Percentiles rank a stretch among this genome's conserved stretches.
phyloP scores from a whole-genome alignment of 2,113 vertebrate species.

The Rana temporaria region DNA sequence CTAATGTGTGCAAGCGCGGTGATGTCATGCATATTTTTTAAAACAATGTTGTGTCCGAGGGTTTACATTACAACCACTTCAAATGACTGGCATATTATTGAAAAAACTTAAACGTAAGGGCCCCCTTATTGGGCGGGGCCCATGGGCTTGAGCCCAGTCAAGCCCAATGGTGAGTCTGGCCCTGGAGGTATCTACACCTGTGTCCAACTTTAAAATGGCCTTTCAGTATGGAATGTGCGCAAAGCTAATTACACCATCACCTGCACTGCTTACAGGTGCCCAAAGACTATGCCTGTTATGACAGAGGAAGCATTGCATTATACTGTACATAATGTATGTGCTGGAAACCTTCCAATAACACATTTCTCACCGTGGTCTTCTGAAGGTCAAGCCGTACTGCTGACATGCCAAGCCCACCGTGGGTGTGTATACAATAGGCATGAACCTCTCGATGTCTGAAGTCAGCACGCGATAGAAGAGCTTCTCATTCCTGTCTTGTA shows the following conservation, averaged over 20 bases:
- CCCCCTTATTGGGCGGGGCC: too few relatives aligned
- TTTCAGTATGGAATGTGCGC: conserved; percentile 1
- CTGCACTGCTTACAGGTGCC: background rate
- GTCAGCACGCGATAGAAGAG: conserved; percentile 94
- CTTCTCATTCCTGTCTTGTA: conserved; percentile 97
- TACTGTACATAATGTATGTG: background rate
- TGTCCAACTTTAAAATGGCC: background rate
- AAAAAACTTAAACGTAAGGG: too few relatives aligned
- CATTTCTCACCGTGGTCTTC: conserved; percentile 89
- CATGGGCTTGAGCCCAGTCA: too few relatives aligned
- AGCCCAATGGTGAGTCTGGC: too few relatives aligned
- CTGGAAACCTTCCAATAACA: conserved; percentile 1
- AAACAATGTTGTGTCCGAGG: too few relatives aligned
- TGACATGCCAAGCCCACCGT: conserved; percentile 95
- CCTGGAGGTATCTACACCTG: too few relatives aligned
- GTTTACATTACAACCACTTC: too few relatives aligned
- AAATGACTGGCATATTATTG: too few relatives aligned
- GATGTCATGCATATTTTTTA: too few relatives aligned
- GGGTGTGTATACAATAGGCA: conserved; percentile 97
- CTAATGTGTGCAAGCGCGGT: too few relatives aligned
- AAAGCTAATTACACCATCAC: conserved; percentile 6
- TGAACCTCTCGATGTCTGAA: conserved; percentile 93
- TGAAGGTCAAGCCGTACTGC: conserved; percentile 94
- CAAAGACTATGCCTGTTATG: background rate
- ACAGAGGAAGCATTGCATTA: conserved; percentile 9